Percentiles rank a stretch among this genome's conserved stretches.
Evolutionary conservation across 2,113 vertebrate genomes (phyloP).

Genomic region (Lampris megalopsis): DNA sequence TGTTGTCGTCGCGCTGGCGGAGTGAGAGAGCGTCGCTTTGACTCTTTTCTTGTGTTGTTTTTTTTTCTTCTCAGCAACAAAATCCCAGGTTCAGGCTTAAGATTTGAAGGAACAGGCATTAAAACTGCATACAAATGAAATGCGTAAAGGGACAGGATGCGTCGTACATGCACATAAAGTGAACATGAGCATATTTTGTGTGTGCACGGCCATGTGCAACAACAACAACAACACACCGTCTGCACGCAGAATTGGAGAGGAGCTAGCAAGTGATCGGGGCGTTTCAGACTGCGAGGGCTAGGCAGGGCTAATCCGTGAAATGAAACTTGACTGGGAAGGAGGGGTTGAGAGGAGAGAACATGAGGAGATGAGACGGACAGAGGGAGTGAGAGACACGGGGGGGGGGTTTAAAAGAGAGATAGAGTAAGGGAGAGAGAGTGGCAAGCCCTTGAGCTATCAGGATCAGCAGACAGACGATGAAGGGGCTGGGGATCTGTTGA

Average conservation of each 20-base stretch:
- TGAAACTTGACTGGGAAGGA: constrained; percentile 76
- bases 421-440: constrained; percentile 38
- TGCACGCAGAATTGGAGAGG: constrained; percentile 24
- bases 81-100: constrained; percentile 52
- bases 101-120: constrained; percentile 23
- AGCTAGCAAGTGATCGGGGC: constrained; percentile 74
- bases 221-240: constrained; percentile 1
- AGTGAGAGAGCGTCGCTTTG: constrained; percentile 20
- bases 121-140: constrained; percentile 47
- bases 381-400: constrained; percentile 26
- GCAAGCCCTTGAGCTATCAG: constrained; percentile 64
- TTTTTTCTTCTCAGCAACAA: not conserved
- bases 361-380: constrained; percentile 70
- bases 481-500: constrained; percentile 40
- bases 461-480: constrained; percentile 60
- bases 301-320: constrained; percentile 79
- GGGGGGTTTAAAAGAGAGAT: not conserved
- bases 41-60: not conserved
- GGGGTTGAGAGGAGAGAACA: constrained; percentile 63
- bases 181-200: constrained; percentile 14
- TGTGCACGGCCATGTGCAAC: not conserved
- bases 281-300: constrained; percentile 73
- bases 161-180: constrained; percentile 18
- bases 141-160: constrained; percentile 20
- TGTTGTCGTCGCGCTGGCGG: not conserved